Percentiles rank a stretch among this genome's conserved stretches.
These are phyloP conservation scores for Coracopsis vasa DNA, from an alignment of 2,113 vertebrate genomes.

Conservation along the genomic window DNA sequence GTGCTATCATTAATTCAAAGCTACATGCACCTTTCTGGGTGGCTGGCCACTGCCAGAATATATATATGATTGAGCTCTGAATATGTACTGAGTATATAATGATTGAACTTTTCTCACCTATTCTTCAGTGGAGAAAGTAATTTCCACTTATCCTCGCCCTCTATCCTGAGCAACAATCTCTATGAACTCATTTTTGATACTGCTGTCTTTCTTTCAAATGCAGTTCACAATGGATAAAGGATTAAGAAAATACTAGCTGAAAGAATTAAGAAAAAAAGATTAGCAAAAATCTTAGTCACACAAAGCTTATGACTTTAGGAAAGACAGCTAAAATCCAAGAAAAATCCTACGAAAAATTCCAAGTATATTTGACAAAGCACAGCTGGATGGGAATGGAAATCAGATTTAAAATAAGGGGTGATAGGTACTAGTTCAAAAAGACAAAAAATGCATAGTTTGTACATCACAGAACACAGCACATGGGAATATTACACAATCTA, in stretches of 20 bases:
- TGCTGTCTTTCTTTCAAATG: neutral
- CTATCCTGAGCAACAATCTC: neutral
- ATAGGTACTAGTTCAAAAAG: neutral
- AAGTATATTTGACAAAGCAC: neutral
- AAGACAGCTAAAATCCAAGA: neutral
- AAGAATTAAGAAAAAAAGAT: neutral
- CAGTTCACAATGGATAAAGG: neutral
- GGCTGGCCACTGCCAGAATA: neutral
- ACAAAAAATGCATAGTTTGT: neutral
- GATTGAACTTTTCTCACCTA: neutral
- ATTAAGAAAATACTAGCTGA: neutral
- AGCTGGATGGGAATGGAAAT: neutral
- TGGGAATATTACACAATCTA: neutral
- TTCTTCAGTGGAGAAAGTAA: neutral
- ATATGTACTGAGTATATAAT: neutral
- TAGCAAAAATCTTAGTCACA: neutral
- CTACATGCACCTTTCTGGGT: neutral
- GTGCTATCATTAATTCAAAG: neutral
- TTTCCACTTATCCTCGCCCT: neutral
- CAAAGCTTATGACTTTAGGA: neutral
- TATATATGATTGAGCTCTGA: neutral
- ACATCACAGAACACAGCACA: neutral
- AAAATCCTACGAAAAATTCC: neutral
- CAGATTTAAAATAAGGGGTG: neutral
- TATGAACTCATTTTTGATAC: neutral